These are phyloP conservation scores for Parelbella ahira DNA, from an alignment of 2,888 invertebrate genomes.

Conservation along the genomic window DNA sequence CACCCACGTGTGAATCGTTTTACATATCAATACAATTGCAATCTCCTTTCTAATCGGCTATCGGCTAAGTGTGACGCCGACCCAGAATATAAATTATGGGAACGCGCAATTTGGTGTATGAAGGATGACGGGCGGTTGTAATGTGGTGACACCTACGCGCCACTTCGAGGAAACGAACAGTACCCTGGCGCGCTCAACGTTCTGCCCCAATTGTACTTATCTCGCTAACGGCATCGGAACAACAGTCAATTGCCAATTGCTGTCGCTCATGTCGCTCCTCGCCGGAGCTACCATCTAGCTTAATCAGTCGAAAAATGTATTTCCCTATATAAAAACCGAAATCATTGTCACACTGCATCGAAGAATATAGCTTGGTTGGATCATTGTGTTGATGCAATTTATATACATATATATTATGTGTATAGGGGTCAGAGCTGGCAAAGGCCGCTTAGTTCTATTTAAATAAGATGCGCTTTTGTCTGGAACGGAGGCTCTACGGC, in stretches of 20 bases:
- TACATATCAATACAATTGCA: constrained; percentile 63
- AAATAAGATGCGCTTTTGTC: constrained; percentile 39
- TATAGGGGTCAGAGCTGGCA: background rate
- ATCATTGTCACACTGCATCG: too few relatives aligned
- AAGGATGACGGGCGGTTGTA: constrained; percentile 62
- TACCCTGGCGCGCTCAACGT: constrained; percentile 53
- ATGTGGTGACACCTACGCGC: constrained; percentile 68
- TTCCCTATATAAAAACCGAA: too few relatives aligned
- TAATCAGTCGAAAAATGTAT: background rate
- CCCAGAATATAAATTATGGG: constrained; percentile 77
- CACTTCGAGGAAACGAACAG: constrained; percentile 73
- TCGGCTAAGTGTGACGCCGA: constrained; percentile 71
- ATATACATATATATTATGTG: too few relatives aligned
- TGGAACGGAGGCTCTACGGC: constrained; percentile 52
- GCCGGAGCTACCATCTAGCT: constrained; percentile 4
- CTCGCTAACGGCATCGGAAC: constrained; percentile 34
- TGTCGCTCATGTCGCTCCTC: constrained; percentile 7
- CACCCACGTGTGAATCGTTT: constrained; percentile 61
- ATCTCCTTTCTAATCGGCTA: constrained; percentile 74
- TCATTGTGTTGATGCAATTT: too few relatives aligned
- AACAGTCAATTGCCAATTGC: constrained; percentile 11
- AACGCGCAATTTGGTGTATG: constrained; percentile 72
- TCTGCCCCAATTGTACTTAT: constrained; percentile 61
- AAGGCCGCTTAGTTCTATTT: constrained; percentile 13
- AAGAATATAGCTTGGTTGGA: too few relatives aligned